Evolutionary conservation across 2,113 vertebrate genomes (phyloP).

Genomic region (Chauna torquata): DNA sequence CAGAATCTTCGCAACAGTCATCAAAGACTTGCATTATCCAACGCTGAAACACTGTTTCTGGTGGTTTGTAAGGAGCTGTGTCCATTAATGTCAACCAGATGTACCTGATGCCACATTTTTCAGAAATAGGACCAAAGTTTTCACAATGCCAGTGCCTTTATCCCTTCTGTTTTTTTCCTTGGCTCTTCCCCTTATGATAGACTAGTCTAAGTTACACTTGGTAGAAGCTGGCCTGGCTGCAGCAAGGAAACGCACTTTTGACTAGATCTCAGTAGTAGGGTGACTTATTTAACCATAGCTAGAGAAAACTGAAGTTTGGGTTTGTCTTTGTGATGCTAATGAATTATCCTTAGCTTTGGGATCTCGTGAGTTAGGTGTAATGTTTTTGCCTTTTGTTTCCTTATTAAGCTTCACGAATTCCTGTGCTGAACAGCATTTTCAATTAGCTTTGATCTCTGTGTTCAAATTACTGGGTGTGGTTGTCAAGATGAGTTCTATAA

Average conservation of each 20-base stretch:
- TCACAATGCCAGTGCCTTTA: background rate
- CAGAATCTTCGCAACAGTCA: background rate
- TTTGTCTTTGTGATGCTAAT: background rate
- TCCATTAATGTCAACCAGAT: background rate
- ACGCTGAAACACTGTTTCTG: background rate
- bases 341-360: background rate
- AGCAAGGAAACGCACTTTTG: background rate
- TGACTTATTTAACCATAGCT: background rate
- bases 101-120: background rate
- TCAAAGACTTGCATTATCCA: background rate
- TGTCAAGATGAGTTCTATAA: background rate
- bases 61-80: background rate
- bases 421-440: background rate
- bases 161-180: background rate
- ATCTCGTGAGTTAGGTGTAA: background rate
- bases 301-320: background rate
- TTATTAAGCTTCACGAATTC: background rate
- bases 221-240: background rate
- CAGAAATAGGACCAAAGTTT: background rate
- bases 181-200: background rate
- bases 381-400: background rate
- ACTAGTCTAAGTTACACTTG: background rate
- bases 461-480: background rate
- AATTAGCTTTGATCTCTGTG: background rate
- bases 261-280: background rate